Evolutionary conservation across 1,140 invertebrate genomes (phyloP).

Genomic region (Drosophila baimaii): DNA sequence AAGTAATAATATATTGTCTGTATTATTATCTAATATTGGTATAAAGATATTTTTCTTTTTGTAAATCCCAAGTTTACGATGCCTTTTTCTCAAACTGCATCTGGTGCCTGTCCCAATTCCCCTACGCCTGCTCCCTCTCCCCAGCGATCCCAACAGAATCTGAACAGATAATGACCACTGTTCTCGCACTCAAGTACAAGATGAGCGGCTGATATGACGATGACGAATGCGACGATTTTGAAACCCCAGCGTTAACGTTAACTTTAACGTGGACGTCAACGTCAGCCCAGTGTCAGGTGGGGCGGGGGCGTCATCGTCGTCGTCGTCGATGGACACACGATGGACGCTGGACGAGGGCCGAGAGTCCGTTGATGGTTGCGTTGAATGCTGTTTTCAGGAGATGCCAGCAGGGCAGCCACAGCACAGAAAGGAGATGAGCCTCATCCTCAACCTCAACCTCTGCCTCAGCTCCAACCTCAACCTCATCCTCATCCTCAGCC

Average conservation of each 20-base stretch:
- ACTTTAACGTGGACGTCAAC: constrained; percentile 20
- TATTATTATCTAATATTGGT: too few species aligned
- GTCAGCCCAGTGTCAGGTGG: constrained; percentile 25
- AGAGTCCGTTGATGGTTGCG: constrained; percentile 57
- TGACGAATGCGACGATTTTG: constrained; percentile 77
- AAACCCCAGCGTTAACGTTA: constrained; percentile 47
- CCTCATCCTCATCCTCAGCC: constrained; percentile 27
- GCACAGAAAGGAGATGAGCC: constrained; percentile 9
- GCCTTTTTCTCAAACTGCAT: background rate
- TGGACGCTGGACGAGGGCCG: constrained; percentile 7
- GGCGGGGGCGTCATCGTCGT: constrained; percentile 29
- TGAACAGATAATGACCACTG: constrained; percentile 77
- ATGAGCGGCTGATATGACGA: constrained; percentile 76
- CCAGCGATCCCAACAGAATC: constrained; percentile 53
- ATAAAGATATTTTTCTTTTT: too few species aligned
- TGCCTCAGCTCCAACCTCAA: constrained; percentile 16
- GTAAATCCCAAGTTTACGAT: background rate
- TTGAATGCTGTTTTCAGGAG: constrained; percentile 35
- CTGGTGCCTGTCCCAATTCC: constrained; percentile 7
- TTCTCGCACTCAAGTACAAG: constrained; percentile 77
- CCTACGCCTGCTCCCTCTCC: background rate
- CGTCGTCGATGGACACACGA: constrained; percentile 3
- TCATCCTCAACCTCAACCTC: constrained; percentile 21
- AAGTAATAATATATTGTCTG: too few species aligned
- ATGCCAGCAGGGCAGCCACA: constrained; percentile 17